These are phyloP conservation scores for Myripristis murdjan DNA, from an alignment of 2,797 vertebrate species.

Conservation along the genomic window DNA sequence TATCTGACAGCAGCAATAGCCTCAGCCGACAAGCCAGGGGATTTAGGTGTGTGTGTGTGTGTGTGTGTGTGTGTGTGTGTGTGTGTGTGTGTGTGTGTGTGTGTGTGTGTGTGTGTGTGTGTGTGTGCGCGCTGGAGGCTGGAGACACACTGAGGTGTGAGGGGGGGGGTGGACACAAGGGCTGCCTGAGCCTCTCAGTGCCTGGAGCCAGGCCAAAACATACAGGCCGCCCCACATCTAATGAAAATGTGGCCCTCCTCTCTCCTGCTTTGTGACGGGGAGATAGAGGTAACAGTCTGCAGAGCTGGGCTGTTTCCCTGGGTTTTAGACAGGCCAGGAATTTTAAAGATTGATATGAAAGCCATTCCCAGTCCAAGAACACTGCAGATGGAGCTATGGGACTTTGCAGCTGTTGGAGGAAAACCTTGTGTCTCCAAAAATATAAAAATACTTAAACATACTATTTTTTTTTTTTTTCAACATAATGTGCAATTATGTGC, in stretches of 20 bases:
- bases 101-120: conserved; percentile 4
- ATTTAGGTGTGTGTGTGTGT: conserved; percentile 2
- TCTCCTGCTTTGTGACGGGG: conserved; percentile 54
- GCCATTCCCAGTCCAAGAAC: conserved; percentile 58
- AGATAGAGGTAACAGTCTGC: conserved; percentile 50
- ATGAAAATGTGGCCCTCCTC: conserved; percentile 60
- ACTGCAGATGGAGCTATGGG: conserved; percentile 50
- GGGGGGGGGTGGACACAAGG: conserved; percentile 38
- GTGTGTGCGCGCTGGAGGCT: conserved; percentile 25
- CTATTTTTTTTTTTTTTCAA: no score
- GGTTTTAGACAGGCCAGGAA: conserved; percentile 43
- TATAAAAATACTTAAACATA: no score
- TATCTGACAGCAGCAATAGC: conserved; percentile 27
- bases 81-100: conserved; percentile 2
- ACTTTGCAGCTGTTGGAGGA: conserved; percentile 56
- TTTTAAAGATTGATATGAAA: conserved; percentile 47
- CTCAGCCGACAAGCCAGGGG: conserved; percentile 9
- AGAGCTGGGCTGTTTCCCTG: conserved; percentile 42
- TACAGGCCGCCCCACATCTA: conserved; percentile 60
- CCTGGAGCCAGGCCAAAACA: conserved; percentile 70
- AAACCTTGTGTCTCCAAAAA: not conserved
- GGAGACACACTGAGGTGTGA: conserved; percentile 36
- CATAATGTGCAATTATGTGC: no score
- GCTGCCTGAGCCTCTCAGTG: conserved; percentile 35
- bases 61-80: conserved; percentile 18